Conservation (phyloP, 2,797 vertebrate species). For the Mionectes olivaceus region DNA sequence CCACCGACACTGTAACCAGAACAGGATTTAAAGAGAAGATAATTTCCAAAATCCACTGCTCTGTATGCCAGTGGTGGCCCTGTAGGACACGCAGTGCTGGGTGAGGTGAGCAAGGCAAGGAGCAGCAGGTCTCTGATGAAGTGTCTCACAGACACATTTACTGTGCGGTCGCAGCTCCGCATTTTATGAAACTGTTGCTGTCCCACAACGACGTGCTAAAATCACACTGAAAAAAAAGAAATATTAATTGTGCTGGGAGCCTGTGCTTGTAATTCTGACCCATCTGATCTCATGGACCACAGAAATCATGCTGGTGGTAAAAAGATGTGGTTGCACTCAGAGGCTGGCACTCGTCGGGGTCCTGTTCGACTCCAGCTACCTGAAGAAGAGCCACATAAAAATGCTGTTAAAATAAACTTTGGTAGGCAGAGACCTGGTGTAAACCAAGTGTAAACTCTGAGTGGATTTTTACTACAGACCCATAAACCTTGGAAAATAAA, state of each 20-base stretch:
- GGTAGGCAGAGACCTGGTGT: slow-evolving; percentile 62
- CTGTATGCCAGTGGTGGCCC: background rate
- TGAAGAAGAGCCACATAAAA: slow-evolving; percentile 59
- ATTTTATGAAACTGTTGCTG: background rate
- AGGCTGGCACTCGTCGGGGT: rapidly evolving
- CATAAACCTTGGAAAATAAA: slow-evolving; percentile 72
- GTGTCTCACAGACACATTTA: background rate
- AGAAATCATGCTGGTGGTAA: background rate
- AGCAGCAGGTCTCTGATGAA: background rate
- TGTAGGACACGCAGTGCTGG: rapidly evolving
- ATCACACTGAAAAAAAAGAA: background rate
- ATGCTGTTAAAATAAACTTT: slow-evolving; percentile 61
- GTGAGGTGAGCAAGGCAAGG: background rate
- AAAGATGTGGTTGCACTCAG: rapidly evolving
- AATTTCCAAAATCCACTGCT: background rate
- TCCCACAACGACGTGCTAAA: background rate
- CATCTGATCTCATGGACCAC: background rate
- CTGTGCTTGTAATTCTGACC: background rate
- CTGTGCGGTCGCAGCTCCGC: rapidly evolving
- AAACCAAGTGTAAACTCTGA: slow-evolving; percentile 73
- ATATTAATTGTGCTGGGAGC: background rate
- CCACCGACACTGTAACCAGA: rapidly evolving
- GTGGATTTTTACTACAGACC: slow-evolving; percentile 67
- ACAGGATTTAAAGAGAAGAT: background rate
- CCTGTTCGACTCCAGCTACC: background rate